These are phyloP conservation scores for Neofelis nebulosa DNA, from an alignment of 2,113 vertebrate genomes.

Conservation along the genomic window DNA sequence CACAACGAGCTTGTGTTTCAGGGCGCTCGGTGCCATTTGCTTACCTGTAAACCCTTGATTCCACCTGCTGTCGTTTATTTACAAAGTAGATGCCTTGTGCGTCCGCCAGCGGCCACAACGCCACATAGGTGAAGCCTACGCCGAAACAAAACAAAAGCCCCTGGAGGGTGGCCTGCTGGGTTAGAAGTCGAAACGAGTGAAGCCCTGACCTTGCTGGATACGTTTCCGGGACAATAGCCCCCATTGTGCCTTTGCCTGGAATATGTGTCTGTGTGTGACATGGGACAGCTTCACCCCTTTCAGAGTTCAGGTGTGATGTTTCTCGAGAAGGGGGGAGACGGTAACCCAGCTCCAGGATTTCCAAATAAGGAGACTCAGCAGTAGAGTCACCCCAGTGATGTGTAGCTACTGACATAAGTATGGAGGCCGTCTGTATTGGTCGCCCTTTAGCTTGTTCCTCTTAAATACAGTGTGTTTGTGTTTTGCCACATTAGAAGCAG, in stretches of 20 bases:
- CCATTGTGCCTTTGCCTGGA: not conserved
- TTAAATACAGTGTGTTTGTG: constrained; percentile 35
- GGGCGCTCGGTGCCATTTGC: not conserved
- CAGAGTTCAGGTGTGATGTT: constrained; percentile 20
- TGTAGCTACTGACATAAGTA: not conserved
- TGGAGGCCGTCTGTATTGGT: not conserved
- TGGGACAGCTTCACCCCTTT: not conserved
- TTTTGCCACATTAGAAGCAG: not conserved
- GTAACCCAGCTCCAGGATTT: not conserved
- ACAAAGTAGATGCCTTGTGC: constrained; percentile 65
- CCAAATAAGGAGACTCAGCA: not conserved
- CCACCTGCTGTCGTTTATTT: constrained; percentile 68
- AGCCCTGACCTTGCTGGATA: not conserved
- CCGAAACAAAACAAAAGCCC: not conserved
- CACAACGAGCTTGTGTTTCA: constrained; percentile 39
- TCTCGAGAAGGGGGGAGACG: not conserved
- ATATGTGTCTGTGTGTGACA: not conserved
- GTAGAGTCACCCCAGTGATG: not conserved
- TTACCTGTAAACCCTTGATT: constrained; percentile 40
- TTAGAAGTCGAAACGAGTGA: not conserved
- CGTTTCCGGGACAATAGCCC: constrained; percentile 20
- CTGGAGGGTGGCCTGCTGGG: constrained; percentile 12
- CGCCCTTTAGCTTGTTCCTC: not conserved
- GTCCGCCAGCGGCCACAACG: constrained; percentile 42
- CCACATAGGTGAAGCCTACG: constrained; percentile 51